Percentiles rank a stretch among this genome's conserved stretches.
These are phyloP conservation scores for Addax nasomaculatus DNA, from an alignment of 2,113 vertebrate genomes.

Conservation along the genomic window DNA sequence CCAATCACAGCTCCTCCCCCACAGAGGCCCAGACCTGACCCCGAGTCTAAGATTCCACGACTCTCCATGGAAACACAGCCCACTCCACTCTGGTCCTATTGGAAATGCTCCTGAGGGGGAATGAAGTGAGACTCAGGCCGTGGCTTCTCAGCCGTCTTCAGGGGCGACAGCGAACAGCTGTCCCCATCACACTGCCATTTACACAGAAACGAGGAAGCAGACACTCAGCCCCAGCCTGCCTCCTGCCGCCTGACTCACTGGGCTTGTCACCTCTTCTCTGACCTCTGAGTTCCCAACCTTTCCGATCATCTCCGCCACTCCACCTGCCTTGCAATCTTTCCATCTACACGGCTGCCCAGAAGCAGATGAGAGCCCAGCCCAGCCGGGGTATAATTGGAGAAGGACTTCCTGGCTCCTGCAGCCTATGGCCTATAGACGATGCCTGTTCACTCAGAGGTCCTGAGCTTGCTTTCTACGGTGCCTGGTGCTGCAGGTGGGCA, in stretches of 20 bases:
- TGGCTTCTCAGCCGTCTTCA: background rate
- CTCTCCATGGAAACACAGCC: background rate
- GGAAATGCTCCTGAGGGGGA: background rate
- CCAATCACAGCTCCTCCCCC: background rate
- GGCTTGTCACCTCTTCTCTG: background rate
- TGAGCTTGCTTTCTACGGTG: slow-evolving; percentile 35
- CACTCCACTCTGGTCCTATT: background rate
- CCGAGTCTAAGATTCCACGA: background rate
- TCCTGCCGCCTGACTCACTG: background rate
- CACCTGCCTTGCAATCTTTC: background rate
- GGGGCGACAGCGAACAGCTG: background rate
- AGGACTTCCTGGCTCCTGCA: background rate
- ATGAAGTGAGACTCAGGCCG: background rate
- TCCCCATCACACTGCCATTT: background rate
- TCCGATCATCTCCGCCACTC: background rate
- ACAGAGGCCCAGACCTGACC: background rate
- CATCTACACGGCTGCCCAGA: background rate
- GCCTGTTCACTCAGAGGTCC: background rate
- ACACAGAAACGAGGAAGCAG: background rate
- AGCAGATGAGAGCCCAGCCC: background rate
- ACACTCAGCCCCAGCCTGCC: background rate
- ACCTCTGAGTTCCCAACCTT: background rate
- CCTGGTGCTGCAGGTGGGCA: background rate
- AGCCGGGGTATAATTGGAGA: background rate
- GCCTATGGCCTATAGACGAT: background rate